A percentile compares a stretch with the other conserved stretches of the same genome.
Conservation (phyloP, 2,797 vertebrate genomes). For the Rhinogobio ventralis region DNA sequence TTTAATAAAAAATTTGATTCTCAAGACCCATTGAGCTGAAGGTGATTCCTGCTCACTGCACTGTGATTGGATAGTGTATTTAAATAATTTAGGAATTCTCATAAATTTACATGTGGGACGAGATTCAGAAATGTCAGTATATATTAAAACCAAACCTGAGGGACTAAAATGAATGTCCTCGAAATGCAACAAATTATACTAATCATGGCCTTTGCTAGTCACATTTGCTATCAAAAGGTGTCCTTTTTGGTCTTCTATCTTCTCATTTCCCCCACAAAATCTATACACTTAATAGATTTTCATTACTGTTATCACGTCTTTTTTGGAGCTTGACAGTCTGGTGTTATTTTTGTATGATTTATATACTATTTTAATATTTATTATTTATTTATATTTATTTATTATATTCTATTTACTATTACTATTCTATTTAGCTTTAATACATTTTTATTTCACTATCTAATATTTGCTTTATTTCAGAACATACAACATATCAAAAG, state of each 20-base stretch:
- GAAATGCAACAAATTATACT: constrained; percentile 1
- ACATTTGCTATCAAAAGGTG: constrained; percentile 13
- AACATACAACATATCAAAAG: too few species aligned
- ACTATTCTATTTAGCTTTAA: not conserved
- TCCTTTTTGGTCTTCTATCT: not conserved
- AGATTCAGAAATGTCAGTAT: constrained; percentile 42
- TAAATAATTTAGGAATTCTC: constrained; percentile 30
- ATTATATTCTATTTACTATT: too few species aligned
- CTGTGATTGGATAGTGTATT: constrained; percentile 27
- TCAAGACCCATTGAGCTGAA: not conserved
- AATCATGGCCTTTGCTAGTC: constrained; percentile 14
- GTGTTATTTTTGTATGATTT: not conserved
- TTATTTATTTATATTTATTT: too few species aligned
- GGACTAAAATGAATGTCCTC: constrained; percentile 9
- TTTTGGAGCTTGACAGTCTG: not conserved
- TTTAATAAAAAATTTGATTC: not conserved
- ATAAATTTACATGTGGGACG: constrained; percentile 33
- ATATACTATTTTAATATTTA: not conserved
- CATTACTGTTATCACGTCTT: not conserved
- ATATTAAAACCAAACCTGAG: constrained; percentile 33
- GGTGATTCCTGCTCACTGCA: constrained; percentile 16
- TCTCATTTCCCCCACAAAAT: not conserved
- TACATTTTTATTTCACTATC: not conserved
- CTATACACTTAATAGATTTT: not conserved
- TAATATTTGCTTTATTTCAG: too few species aligned